Base-by-base conservation (phyloP, 1,140 invertebrate species). In the Epicauta chinensis region DNA sequence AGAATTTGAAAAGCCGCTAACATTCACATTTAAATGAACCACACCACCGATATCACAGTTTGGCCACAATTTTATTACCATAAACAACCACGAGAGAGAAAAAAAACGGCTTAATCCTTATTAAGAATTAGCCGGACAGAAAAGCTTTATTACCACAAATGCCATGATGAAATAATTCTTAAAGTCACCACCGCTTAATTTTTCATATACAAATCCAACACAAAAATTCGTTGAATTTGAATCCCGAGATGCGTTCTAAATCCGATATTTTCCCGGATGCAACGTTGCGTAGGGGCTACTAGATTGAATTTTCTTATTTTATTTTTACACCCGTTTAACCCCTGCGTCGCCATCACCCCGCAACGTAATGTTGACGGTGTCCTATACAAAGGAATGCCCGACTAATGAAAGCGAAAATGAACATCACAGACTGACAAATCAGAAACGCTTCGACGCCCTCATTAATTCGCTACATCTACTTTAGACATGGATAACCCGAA, bases 301-400 rank as follows among this genome's bases (percentile, higher is more conserved):
- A 64, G 60, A 64, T 64, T 64, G 63, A 64, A 64, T 64, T 64
- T 64, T 62, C 63, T 64, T 62, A 63, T 64, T 64, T 64, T 64
- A 64, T 64, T 64, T 64, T 64, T 62, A 63, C 59, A 61, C 61
- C 59, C 61, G 53, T 13, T 30, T 40, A 41, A 23, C 46, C 14
- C 41, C 46, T n/a, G 23, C 52, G 40, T 51, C 51, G 36, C 53
- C 53, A 45, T 54, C 53, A 61, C 59, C 56, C 32, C 10, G 3
- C 32, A 34, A 54, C 29, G 36, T 38, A 34, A 49, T 16, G 46
- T 41, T 55, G 61, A 55, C 51, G 58, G 60, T 43, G 53, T 60
- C 39, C 41, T 46, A 35, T 47, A 54, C 16, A 35, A 56, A 55
- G 51, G 56, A 45, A 40, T 13, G 40, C 16, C 11, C 15, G 44